These are phyloP conservation scores for Ischnura elegans DNA, from an alignment of 2,888 invertebrate genomes.

Conservation along the genomic window DNA sequence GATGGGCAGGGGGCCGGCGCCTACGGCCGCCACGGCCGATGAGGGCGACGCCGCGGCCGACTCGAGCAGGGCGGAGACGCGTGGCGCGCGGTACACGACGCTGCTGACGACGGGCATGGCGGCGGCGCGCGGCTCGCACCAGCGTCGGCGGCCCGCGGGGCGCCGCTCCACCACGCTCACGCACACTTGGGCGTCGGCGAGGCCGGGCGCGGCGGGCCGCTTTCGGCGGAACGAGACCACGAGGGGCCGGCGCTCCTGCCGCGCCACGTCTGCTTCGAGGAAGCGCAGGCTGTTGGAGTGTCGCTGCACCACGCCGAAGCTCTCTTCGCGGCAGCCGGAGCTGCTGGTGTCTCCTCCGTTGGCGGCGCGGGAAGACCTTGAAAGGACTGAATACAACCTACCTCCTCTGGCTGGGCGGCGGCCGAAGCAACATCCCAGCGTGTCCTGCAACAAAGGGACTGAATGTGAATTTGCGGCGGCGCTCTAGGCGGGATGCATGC, in stretches of 20 bases:
- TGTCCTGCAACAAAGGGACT: slow-evolving; percentile 70
- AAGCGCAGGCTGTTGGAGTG: slow-evolving; percentile 75
- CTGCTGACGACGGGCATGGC: slow-evolving; percentile 47
- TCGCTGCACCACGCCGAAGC: slow-evolving; percentile 73
- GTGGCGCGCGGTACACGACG: slow-evolving; percentile 52
- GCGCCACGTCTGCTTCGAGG: slow-evolving; percentile 77
- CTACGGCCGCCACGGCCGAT: not conserved
- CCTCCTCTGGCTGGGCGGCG: slow-evolving; percentile 72
- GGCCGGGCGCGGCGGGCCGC: not conserved
- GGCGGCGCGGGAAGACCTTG: slow-evolving; percentile 68
- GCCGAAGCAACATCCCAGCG: slow-evolving; percentile 71
- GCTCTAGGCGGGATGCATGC: not conserved
- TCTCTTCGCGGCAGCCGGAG: slow-evolving; percentile 67
- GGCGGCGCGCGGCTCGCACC: slow-evolving; percentile 31
- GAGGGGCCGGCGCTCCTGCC: slow-evolving; percentile 75
- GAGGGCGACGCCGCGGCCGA: not conserved
- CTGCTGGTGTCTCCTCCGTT: slow-evolving; percentile 66
- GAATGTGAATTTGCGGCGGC: slow-evolving; percentile 42
- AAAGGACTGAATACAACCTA: slow-evolving; percentile 70
- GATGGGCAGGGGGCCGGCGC: not conserved
- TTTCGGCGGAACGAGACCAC: slow-evolving; percentile 77
- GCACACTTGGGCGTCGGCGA: slow-evolving; percentile 52
- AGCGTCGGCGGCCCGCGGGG: not conserved
- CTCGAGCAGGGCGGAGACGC: slow-evolving; percentile 19
- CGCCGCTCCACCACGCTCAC: slow-evolving; percentile 60